phyloP scores from a whole-genome alignment of 2,113 vertebrate genomes.

The Petrocephalus microphthalmus region DNA sequence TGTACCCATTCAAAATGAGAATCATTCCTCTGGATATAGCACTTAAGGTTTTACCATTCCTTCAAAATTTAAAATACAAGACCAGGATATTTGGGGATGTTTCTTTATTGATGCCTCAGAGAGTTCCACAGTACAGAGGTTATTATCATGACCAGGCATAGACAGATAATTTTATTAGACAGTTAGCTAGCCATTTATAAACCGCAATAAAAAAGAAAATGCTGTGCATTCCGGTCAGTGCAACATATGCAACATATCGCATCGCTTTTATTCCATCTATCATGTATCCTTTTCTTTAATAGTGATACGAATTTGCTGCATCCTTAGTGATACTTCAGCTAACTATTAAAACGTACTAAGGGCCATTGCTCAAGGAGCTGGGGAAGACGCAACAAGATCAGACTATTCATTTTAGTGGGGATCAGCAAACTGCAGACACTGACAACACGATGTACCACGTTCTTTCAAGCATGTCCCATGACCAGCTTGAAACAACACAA shows the following conservation, averaged over 20 bases:
- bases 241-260: slow-evolving; percentile 10
- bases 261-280: background rate
- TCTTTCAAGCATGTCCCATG: background rate
- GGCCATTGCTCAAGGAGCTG: background rate
- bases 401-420: slow-evolving; percentile 20
- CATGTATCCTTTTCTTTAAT: slow-evolving; percentile 34
- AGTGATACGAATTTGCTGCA: slow-evolving; percentile 33
- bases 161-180: slow-evolving; percentile 50
- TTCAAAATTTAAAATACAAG: background rate
- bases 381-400: slow-evolving; percentile 13
- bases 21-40: background rate
- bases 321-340: slow-evolving; percentile 5
- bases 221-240: slow-evolving; percentile 15
- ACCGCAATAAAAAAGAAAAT: background rate
- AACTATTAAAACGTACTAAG: background rate
- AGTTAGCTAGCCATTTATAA: slow-evolving; percentile 12
- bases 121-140: slow-evolving; percentile 37
- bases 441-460: slow-evolving; percentile 26
- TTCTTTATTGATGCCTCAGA: slow-evolving; percentile 42
- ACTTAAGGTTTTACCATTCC: background rate
- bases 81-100: slow-evolving; percentile 22
- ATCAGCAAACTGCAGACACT: slow-evolving; percentile 20
- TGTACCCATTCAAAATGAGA: background rate
- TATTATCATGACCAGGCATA: slow-evolving; percentile 40
- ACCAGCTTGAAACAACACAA: slow-evolving; percentile 19